phyloP scores from a whole-genome alignment of 2,113 vertebrate genomes.

The Suncus etruscus region DNA sequence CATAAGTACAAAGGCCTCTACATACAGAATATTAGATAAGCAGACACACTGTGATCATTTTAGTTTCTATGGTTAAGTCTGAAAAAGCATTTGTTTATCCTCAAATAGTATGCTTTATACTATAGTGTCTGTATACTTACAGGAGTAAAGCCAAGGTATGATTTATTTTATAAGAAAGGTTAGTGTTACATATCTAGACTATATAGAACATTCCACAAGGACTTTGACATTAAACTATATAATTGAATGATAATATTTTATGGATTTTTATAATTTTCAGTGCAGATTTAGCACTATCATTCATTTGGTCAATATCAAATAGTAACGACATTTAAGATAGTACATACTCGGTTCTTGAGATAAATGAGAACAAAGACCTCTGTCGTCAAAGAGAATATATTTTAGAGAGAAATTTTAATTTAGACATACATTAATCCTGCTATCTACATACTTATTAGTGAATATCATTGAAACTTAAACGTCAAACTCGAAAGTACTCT shows the following conservation, averaged over 20 bases:
- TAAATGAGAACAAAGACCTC: background rate
- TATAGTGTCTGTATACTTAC: background rate
- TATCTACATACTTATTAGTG: background rate
- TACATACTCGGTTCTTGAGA: background rate
- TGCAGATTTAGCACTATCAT: background rate
- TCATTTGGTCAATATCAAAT: background rate
- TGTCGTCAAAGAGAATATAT: background rate
- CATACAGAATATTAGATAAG: fast-evolving
- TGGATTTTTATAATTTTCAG: background rate
- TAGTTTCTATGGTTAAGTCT: background rate
- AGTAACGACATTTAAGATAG: background rate
- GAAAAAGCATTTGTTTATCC: background rate
- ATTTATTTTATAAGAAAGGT: background rate
- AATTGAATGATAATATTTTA: background rate
- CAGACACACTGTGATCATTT: background rate
- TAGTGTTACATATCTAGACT: background rate
- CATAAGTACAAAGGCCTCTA: fast-evolving
- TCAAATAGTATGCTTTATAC: background rate
- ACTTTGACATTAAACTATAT: background rate
- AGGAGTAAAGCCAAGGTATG: background rate
- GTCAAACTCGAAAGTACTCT: no score
- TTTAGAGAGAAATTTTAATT: background rate
- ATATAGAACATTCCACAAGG: background rate
- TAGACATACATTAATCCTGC: background rate
- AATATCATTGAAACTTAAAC: background rate